phyloP scores from a whole-genome alignment of 2,113 vertebrate genomes.

The Thunnus maccoyii region DNA sequence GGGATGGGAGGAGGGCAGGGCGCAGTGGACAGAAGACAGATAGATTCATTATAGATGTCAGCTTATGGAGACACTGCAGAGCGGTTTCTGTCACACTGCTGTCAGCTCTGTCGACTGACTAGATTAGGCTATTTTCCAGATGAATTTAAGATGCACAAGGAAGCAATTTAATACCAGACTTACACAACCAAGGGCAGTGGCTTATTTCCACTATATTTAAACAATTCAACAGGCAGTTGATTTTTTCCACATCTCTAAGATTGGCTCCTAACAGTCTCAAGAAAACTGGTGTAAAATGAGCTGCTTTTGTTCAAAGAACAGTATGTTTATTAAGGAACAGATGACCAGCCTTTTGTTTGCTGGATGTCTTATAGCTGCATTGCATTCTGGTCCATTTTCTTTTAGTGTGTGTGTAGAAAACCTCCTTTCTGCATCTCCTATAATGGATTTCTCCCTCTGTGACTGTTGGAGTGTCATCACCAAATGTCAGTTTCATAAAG shows the following conservation, averaged over 20 bases:
- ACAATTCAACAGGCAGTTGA: too few species aligned
- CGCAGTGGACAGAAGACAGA: slow-evolving; percentile 20
- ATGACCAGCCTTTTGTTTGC: too few species aligned
- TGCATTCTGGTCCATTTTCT: background rate
- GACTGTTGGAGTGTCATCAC: too few species aligned
- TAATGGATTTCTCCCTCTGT: too few species aligned
- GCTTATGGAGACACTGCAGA: slow-evolving; percentile 5
- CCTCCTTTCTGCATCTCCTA: too few species aligned
- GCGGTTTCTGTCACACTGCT: slow-evolving; percentile 42
- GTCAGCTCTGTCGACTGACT: slow-evolving; percentile 10
- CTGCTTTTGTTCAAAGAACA: background rate
- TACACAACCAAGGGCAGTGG: background rate
- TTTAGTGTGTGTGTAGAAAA: too few species aligned
- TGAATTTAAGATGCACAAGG: background rate
- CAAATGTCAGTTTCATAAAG: background rate
- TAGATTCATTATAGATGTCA: slow-evolving; percentile 58
- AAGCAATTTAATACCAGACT: slow-evolving; percentile 17
- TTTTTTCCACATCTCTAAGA: too few species aligned
- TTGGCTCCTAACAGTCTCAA: background rate
- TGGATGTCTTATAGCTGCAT: background rate
- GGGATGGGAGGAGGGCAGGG: slow-evolving; percentile 22
- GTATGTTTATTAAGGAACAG: too few species aligned
- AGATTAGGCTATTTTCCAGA: slow-evolving; percentile 30
- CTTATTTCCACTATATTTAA: background rate
- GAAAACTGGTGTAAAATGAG: background rate